Conservation (phyloP, 2,113 vertebrate genomes). For the Hippocampus abdominalis region DNA sequence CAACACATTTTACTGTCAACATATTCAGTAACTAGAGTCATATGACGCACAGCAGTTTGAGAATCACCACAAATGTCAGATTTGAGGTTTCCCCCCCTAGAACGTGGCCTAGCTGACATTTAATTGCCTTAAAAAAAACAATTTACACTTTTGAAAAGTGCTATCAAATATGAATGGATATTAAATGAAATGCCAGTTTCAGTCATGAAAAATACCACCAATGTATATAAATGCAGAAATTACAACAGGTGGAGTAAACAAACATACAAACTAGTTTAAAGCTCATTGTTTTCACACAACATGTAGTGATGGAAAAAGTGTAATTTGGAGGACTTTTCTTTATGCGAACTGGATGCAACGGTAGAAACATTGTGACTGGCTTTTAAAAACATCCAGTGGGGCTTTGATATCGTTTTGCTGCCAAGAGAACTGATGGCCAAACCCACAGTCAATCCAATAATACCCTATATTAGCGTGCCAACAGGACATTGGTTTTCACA, state of each 20-base stretch:
- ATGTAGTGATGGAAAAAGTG: not conserved
- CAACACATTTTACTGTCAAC: too few relatives aligned
- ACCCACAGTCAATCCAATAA: constrained; percentile 1
- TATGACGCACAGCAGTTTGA: too few relatives aligned
- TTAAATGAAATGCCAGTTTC: too few relatives aligned
- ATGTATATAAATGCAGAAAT: not conserved
- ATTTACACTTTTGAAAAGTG: too few relatives aligned
- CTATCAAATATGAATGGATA: too few relatives aligned
- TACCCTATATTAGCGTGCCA: not conserved
- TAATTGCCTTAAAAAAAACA: too few relatives aligned
- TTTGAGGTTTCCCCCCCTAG: too few relatives aligned
- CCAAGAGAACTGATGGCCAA: not conserved
- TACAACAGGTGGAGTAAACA: not conserved
- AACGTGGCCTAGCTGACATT: too few relatives aligned
- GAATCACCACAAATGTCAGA: too few relatives aligned
- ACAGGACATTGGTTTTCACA: not conserved
- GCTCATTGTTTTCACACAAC: not conserved
- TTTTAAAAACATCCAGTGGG: not conserved
- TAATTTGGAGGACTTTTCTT: not conserved
- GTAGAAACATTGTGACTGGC: not conserved
- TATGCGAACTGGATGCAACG: not conserved
- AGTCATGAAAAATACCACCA: too few relatives aligned
- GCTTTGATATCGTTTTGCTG: not conserved
- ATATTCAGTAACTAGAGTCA: too few relatives aligned
- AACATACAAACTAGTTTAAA: not conserved